Evolutionary conservation across 2,888 invertebrate genomes (phyloP), one percentile per base, ranked within the genome.

Genomic region (Spialia ferax): DNA sequence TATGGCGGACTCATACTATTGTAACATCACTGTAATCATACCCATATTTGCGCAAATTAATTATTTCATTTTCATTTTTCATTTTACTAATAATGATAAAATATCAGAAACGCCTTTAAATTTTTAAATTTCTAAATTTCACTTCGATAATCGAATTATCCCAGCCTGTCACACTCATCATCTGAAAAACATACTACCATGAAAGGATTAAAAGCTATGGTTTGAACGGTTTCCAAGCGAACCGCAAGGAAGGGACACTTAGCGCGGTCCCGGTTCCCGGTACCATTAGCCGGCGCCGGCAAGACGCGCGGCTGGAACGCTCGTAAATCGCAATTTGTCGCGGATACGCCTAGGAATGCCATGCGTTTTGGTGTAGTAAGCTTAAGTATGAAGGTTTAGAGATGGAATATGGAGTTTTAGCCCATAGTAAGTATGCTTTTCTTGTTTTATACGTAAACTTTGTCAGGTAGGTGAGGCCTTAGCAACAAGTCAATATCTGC

Each of bases 271-370:
- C n/a, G n/a, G n/a, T n/a, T n/a, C 6, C 69, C 63, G 67, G 45
- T 42, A 42, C 15, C 68, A 68, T 52, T 50, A 42, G 38, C 54
- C 70, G 73, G 70, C 75, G 75, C 72, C 75, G 71, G 8, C 54
- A 22, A 50, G 74, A 66, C 74, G 73, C 76, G 75, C 70, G 71
- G 62, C 48, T 11, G 10, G 59, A 50, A 64, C 70, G 65, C 73
- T 73, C 71, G 70, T 78, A 80, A 77, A 78, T 79, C 72, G 69
- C 73, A 75, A 74, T 79, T 78, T 75, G 78, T 74, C 76, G 73
- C 68, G 54, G 42, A 48, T 6, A 42, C 64, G 66, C 66, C 64
- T 50, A 38, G 42, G 15, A 48, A 55, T 70, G 62, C 74, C 35
- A 38, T 38, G 72, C 71, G 23, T 11, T 18, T 48, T 20, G 20